These are phyloP conservation scores for Paramormyrops kingsleyae DNA, from an alignment of 2,113 vertebrate species.

Conservation along the genomic window DNA sequence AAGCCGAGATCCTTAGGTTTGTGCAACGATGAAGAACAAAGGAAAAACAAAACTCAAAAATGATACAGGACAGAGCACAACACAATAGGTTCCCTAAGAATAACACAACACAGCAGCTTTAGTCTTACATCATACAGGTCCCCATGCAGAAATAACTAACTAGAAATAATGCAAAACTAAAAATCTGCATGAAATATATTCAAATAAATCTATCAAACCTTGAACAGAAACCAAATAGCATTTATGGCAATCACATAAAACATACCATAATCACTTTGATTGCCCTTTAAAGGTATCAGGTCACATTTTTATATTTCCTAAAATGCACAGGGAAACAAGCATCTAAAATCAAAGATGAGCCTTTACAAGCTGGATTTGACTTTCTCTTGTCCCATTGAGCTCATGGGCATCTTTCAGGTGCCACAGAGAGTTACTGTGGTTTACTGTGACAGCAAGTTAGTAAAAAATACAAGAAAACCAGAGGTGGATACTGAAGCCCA, in stretches of 20 bases:
- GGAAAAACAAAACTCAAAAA: background rate
- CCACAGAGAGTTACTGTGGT: background rate
- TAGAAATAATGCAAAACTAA: background rate
- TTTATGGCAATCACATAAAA: background rate
- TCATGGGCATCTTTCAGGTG: background rate
- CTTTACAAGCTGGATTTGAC: background rate
- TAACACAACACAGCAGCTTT: background rate
- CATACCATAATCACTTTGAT: background rate
- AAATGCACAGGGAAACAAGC: background rate
- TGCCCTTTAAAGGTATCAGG: background rate
- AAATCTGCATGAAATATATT: background rate
- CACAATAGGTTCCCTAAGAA: background rate
- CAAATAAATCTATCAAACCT: background rate
- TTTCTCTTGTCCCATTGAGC: background rate
- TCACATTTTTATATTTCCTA: background rate
- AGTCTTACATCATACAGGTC: background rate
- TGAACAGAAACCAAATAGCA: background rate
- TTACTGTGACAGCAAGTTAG: background rate
- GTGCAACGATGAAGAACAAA: background rate
- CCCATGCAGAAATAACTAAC: background rate
- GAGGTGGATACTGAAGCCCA: background rate
- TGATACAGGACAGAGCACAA: background rate
- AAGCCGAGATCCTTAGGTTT: conserved; percentile 74
- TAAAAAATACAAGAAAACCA: background rate
- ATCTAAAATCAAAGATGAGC: background rate